phyloP scores from a whole-genome alignment of 2,888 invertebrate genomes.

The Athrips mouffetella region DNA sequence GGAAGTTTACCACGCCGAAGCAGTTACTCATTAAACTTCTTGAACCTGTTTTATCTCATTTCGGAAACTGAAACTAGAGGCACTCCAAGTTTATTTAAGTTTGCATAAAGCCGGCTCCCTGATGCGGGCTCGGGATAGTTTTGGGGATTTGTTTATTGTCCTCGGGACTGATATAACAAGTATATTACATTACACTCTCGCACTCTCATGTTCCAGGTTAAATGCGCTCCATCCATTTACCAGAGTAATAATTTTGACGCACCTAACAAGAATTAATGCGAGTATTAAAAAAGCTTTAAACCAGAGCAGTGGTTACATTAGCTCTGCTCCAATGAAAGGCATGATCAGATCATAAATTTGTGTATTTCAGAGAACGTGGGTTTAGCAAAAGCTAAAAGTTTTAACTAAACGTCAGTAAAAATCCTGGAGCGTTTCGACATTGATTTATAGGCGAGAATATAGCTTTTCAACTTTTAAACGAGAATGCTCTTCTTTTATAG shows the following conservation, averaged over 20 bases:
- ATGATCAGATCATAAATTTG: background rate
- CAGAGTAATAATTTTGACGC: background rate
- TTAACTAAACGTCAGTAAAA: constrained; percentile 5
- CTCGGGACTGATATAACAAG: constrained; percentile 12
- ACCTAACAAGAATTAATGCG: no score
- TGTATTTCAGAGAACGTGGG: background rate
- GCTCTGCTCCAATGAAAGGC: background rate
- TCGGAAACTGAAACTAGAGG: constrained; percentile 45
- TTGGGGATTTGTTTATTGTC: constrained; percentile 33
- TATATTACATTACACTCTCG: constrained; percentile 5
- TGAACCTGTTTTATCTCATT: constrained; percentile 64
- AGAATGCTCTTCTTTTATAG: background rate
- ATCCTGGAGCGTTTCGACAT: background rate
- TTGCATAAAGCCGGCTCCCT: constrained; percentile 39
- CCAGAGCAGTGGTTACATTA: background rate
- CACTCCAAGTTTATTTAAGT: constrained; percentile 46
- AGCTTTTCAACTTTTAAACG: background rate
- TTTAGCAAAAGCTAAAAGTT: background rate
- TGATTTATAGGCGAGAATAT: background rate
- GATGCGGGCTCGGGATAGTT: constrained; percentile 36
- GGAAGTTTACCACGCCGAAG: constrained; percentile 48
- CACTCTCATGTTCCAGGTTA: background rate
- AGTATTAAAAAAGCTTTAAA: no score
- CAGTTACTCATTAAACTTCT: constrained; percentile 61
- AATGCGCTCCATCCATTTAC: constrained; percentile 3